Evolutionary conservation across 2,797 vertebrate species (phyloP).

Genomic region (Sebastes elongatus): DNA sequence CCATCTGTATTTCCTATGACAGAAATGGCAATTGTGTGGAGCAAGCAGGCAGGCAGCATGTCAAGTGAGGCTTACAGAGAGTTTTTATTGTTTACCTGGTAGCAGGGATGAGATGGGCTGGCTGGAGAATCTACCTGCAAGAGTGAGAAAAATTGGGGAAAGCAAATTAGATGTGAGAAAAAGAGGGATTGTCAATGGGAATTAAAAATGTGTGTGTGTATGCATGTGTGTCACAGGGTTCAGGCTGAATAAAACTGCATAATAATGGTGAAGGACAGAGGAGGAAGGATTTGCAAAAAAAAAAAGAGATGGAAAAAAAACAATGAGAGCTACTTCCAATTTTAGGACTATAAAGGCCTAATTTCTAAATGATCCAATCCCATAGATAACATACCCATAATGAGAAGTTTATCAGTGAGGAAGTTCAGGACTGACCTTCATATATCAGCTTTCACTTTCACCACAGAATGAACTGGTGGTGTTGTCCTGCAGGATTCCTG

Average conservation of each 20-base stretch:
- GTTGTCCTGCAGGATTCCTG: conserved; percentile 42
- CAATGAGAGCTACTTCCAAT: conserved; percentile 9
- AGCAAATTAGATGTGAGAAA: background rate
- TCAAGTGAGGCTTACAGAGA: conserved; percentile 36
- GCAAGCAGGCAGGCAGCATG: conserved; percentile 15
- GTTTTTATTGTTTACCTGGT: conserved; percentile 38
- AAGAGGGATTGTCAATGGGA: background rate
- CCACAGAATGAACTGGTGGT: conserved; percentile 16
- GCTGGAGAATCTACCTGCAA: background rate
- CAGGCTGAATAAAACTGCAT: background rate
- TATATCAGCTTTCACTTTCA: conserved; percentile 27
- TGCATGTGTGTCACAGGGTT: background rate
- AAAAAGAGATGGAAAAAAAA: background rate
- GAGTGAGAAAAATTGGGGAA: background rate
- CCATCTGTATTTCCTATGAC: conserved; percentile 25
- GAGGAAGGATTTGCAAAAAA: conserved; percentile 7
- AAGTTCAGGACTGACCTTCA: conserved; percentile 29
- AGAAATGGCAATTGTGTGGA: conserved; percentile 6
- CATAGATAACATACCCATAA: conserved; percentile 44
- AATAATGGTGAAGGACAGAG: background rate
- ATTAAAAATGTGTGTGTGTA: background rate
- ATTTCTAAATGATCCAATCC: conserved; percentile 32
- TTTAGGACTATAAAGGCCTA: conserved; percentile 1
- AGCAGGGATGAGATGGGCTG: background rate
- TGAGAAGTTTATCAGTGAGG: conserved; percentile 38